Conservation (phyloP, 1,140 invertebrate species). For the Neelides sp. region DNA sequence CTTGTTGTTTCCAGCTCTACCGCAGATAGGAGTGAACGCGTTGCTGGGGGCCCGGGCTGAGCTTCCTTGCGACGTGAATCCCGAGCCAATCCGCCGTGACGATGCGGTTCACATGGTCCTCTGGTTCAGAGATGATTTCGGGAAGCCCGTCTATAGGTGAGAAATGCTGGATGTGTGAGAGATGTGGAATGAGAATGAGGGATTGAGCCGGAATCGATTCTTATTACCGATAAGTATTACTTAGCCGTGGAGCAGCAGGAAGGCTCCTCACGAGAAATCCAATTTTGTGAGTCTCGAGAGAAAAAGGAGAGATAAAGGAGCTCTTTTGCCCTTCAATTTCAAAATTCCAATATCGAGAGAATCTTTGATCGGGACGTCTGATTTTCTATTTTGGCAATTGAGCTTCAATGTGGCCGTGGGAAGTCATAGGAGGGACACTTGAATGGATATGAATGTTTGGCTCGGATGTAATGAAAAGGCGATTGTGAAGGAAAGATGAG, state of each 20-base stretch:
- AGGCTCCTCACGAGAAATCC: too few relatives aligned
- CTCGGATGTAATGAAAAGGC: slow-evolving; percentile 18
- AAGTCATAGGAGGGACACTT: too few relatives aligned
- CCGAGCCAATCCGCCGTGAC: slow-evolving; percentile 49
- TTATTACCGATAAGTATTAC: too few relatives aligned
- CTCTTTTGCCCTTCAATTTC: too few relatives aligned
- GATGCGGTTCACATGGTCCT: slow-evolving; percentile 79
- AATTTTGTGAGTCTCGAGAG: too few relatives aligned
- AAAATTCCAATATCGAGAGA: not conserved
- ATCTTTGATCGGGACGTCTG: not conserved
- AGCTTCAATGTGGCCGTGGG: too few relatives aligned
- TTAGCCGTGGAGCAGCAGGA: too few relatives aligned
- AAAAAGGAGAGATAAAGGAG: too few relatives aligned
- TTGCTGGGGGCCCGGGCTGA: slow-evolving; percentile 68
- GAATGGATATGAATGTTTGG: too few relatives aligned
- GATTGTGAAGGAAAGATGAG: slow-evolving; percentile 17
- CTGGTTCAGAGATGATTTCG: slow-evolving; percentile 75
- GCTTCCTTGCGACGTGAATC: slow-evolving; percentile 65
- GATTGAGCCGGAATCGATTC: too few relatives aligned
- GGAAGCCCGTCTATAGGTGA: slow-evolving; percentile 74
- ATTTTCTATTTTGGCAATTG: not conserved
- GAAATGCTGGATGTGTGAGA: slow-evolving; percentile 32
- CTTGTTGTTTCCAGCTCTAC: slow-evolving; percentile 41
- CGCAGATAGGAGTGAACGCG: slow-evolving; percentile 59
- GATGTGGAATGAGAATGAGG: too few relatives aligned